Conservation (phyloP, 2,797 vertebrate genomes). For the Hydrocynus forskahlii region DNA sequence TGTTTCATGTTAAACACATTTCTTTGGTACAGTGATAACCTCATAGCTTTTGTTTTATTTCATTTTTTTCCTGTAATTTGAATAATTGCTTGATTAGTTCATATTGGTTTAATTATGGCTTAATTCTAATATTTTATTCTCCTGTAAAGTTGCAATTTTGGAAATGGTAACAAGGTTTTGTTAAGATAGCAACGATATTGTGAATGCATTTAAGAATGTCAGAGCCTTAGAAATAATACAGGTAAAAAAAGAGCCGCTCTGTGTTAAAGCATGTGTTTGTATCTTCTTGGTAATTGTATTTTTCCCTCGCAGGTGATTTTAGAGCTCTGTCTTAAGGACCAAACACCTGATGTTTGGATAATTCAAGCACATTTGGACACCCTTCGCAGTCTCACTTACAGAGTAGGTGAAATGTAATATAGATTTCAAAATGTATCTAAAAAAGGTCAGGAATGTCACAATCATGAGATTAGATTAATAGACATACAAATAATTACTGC, state of each 20-base stretch:
- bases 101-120: too few relatives aligned
- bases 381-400: constrained; percentile 54
- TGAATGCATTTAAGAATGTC: too few relatives aligned
- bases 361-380: constrained; percentile 60
- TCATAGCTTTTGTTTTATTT: too few relatives aligned
- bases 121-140: too few relatives aligned
- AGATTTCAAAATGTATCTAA: background rate
- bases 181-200: too few relatives aligned
- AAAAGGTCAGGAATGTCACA: background rate
- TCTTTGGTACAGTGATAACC: too few relatives aligned
- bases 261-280: background rate
- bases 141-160: too few relatives aligned
- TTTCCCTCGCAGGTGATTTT: constrained; percentile 51
- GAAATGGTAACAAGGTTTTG: too few relatives aligned
- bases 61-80: too few relatives aligned
- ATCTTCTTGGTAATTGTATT: background rate
- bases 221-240: background rate
- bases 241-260: background rate
- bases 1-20: too few relatives aligned
- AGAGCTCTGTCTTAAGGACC: constrained; percentile 56
- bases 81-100: too few relatives aligned
- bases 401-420: constrained; percentile 25
- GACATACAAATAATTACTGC: background rate
- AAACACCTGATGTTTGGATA: constrained; percentile 51
- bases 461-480: background rate